Percentiles rank a stretch among this genome's conserved stretches.
These are phyloP conservation scores for Platycheirus albimanus DNA, from an alignment of 2,888 invertebrate species.

Conservation along the genomic window DNA sequence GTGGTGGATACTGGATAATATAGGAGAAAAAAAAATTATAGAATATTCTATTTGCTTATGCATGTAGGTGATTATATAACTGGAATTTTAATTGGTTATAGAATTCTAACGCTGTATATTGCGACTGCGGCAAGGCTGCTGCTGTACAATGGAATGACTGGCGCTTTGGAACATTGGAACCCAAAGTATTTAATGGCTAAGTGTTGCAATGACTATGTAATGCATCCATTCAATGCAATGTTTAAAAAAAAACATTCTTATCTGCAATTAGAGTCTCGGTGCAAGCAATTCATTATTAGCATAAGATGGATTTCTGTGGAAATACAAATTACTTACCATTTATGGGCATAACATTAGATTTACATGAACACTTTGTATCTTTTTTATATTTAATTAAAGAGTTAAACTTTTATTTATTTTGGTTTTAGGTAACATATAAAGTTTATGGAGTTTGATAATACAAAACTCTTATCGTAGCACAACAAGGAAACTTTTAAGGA, in stretches of 20 bases:
- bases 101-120: constrained; percentile 35
- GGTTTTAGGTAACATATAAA: too few species aligned
- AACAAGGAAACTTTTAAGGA: too few species aligned
- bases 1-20: constrained; percentile 39
- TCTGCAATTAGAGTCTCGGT: constrained; percentile 17
- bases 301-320: constrained; percentile 33
- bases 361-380: too few species aligned
- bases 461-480: too few species aligned
- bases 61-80: constrained; percentile 64
- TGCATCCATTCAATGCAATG: constrained; percentile 15
- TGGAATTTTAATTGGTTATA: constrained; percentile 66
- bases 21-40: constrained; percentile 43
- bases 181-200: not conserved
- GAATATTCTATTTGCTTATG: constrained; percentile 65
- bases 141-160: constrained; percentile 1
- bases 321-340: constrained; percentile 11
- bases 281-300: constrained; percentile 14
- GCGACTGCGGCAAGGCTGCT: too few species aligned
- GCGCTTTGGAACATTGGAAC: constrained; percentile 6
- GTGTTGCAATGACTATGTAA: constrained; percentile 18
- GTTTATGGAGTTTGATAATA: too few species aligned
- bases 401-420: too few species aligned
- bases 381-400: too few species aligned
- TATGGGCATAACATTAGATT: constrained; percentile 1
- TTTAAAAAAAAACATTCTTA: constrained; percentile 31